phyloP scores from a whole-genome alignment of 1,140 invertebrate genomes.

The Halictus rubicundus region DNA sequence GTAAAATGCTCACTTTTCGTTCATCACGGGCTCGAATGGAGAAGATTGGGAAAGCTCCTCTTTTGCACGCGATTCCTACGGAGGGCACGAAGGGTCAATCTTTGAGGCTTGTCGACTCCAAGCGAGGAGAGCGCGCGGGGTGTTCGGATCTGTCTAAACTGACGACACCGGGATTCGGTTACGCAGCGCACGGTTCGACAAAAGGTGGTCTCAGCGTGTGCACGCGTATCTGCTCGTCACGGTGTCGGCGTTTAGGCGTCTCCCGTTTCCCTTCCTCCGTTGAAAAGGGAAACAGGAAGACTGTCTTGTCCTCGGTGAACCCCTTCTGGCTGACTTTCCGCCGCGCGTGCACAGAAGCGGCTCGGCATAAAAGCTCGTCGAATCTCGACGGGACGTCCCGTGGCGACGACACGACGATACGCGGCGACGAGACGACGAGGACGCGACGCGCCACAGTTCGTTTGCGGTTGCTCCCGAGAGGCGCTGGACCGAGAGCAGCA shows the following conservation, averaged over 20 bases:
- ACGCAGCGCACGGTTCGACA: no score
- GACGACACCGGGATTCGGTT: no score
- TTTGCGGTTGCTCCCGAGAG: constrained; percentile 39
- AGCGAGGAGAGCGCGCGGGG: background rate
- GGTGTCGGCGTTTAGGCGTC: background rate
- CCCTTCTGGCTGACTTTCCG: constrained; percentile 69
- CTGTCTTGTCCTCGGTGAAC: constrained; percentile 25
- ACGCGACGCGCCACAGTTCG: background rate
- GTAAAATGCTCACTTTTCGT: no score
- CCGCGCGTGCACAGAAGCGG: constrained; percentile 65
- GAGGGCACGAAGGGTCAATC: no score
- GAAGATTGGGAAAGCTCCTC: no score
- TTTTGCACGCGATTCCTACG: no score
- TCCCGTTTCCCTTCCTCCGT: constrained; percentile 28
- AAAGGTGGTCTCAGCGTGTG: background rate
- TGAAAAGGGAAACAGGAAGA: constrained; percentile 11
- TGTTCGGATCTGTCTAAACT: background rate
- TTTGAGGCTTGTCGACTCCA: no score
- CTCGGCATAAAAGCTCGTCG: constrained; percentile 20
- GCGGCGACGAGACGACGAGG: background rate
- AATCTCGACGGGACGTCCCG: constrained; percentile 51
- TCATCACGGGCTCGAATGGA: no score
- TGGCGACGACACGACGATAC: constrained; percentile 43
- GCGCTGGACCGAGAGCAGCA: constrained; percentile 63
- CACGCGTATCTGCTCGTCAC: background rate